A percentile compares a stretch with the other conserved stretches of the same genome.
These are phyloP conservation scores for Sebastolobus altivelis DNA, from an alignment of 2,797 vertebrate species.

Conservation along the genomic window DNA sequence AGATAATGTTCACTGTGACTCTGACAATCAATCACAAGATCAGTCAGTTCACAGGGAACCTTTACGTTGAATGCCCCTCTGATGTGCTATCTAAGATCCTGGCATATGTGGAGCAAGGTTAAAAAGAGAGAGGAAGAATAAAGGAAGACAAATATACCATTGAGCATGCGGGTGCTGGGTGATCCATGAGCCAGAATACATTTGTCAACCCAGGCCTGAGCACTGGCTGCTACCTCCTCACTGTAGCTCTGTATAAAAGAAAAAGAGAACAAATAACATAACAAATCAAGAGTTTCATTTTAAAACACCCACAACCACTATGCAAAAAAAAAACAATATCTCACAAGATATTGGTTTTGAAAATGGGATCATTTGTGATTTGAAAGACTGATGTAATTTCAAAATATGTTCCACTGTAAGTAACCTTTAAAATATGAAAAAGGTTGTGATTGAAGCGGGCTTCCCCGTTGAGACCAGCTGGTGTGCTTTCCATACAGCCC, in stretches of 20 bases:
- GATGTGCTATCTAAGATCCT: not conserved
- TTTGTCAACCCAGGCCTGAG: slow-evolving; percentile 76
- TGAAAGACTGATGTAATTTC: not conserved
- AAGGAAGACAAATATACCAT: slow-evolving; percentile 56
- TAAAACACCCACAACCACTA: not conserved
- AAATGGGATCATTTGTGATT: not conserved
- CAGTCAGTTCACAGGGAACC: slow-evolving; percentile 25
- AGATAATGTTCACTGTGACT: slow-evolving; percentile 42
- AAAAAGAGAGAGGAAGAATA: not conserved
- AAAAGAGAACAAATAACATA: not conserved
- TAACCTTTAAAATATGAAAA: not conserved
- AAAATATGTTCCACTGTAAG: not conserved
- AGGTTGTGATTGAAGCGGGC: slow-evolving; percentile 3
- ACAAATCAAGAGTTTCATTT: not conserved
- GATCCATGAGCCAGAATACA: slow-evolving; percentile 76
- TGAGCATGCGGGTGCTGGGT: slow-evolving; percentile 49
- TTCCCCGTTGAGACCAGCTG: not conserved
- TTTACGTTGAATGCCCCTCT: not conserved
- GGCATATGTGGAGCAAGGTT: not conserved
- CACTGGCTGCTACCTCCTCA: slow-evolving; percentile 43
- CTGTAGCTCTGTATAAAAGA: slow-evolving; percentile 70
- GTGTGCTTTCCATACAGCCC: not conserved
- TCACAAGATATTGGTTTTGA: not conserved
- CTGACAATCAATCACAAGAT: slow-evolving; percentile 26
- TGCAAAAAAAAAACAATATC: not conserved